Evolutionary conservation across 2,113 vertebrate species (phyloP).

Genomic region (Tragelaphus scriptus): DNA sequence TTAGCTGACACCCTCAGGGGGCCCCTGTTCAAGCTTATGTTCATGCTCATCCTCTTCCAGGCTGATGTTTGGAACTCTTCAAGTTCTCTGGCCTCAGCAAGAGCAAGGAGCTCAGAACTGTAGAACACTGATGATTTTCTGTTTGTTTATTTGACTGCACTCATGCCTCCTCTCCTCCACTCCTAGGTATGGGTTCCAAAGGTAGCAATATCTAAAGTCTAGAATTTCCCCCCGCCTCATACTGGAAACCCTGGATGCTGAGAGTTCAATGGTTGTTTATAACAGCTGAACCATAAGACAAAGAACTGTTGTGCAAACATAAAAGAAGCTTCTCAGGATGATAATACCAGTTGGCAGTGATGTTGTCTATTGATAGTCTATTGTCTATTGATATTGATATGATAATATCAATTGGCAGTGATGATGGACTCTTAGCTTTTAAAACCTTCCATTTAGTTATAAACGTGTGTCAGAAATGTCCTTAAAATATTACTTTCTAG

Average conservation of each 20-base stretch:
- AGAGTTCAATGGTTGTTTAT: neutral
- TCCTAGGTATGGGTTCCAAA: neutral
- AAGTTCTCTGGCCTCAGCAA: neutral
- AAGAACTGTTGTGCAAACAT: conserved; percentile 34
- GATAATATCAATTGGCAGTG: neutral
- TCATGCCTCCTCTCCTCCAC: neutral
- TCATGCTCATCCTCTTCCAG: neutral
- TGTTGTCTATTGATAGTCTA: neutral
- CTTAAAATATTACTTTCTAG: neutral
- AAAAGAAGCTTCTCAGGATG: neutral
- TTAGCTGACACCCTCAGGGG: neutral
- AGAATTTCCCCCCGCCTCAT: neutral
- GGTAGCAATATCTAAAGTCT: neutral
- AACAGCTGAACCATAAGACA: neutral
- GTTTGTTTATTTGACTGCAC: neutral
- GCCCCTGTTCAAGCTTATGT: neutral
- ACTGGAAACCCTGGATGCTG: neutral
- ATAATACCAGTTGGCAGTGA: neutral
- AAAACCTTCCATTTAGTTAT: neutral
- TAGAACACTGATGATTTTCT: neutral
- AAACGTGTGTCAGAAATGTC: neutral
- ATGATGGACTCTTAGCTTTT: neutral
- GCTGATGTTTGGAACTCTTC: neutral
- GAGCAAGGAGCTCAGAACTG: neutral
- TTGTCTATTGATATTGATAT: neutral